Evolutionary conservation across 1,140 invertebrate genomes (phyloP), one percentile per base, ranked within the genome.

Genomic region (Mya arenaria): DNA sequence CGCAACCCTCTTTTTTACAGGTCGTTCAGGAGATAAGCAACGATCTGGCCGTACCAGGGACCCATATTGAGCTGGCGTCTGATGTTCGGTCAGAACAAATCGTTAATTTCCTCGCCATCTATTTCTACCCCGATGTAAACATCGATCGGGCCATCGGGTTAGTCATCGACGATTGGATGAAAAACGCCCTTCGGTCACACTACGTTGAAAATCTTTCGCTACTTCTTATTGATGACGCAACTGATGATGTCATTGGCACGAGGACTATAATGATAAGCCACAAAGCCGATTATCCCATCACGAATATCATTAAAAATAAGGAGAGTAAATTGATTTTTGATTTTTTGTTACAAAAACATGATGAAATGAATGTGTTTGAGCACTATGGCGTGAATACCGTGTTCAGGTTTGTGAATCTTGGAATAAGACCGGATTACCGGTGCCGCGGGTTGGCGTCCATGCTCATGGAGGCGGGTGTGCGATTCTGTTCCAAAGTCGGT

Each of bases 351-450:
- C 72, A 74, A 15, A 74, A 74, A 44, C 6, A 62, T 17, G 10
- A 30, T 6, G 72, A 74, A 39, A 74, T 74, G 72, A 25, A 74
- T 44, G 55, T 74, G 4, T 74, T 30, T n/a, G 62, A 62, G 34
- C 41, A 44, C 41, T 74, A 28, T 74, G 56, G 28, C 23, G 56
- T 74, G 3, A 55, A 74, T 15, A 13, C 8, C 13, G 32, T 36
- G 15, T 37, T 60, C 30, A 1, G 62, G 23, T 74, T 60, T 62
- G 25, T 60, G 3, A 60, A 74, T 41, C 23, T 74, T 32, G 32
- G 34, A 0, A 44, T 74, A 15, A 52, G 44, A 4, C 34, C 36
- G 6, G 74, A 77, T n/a, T 77, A 32, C 37, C 60, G 74, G 32
- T 28, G 32, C 5, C 56, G 19, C 8, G 74, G 74, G 23, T 37